Evolutionary conservation across 2,888 invertebrate genomes (phyloP).

Genomic region (Plutella xylostella): DNA sequence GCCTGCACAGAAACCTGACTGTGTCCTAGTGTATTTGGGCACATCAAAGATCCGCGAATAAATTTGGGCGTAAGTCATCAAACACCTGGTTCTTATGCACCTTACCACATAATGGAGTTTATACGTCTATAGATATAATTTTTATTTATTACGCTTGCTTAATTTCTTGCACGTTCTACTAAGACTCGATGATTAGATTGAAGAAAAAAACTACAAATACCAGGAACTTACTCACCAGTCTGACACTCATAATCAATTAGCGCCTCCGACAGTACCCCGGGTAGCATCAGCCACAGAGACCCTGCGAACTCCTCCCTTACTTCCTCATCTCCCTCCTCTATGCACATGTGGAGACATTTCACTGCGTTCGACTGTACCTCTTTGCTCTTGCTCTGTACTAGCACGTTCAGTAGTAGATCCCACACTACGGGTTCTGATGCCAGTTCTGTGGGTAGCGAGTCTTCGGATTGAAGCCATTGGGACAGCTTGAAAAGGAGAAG

Average conservation of each 20-base stretch:
- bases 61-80: no score
- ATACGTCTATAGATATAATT: no score
- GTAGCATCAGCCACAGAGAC: conserved; percentile 43
- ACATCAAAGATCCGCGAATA: no score
- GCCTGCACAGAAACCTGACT: no score
- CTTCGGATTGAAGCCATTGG: conserved; percentile 50
- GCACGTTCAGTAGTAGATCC: conserved; percentile 45
- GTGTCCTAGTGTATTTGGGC: no score
- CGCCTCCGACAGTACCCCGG: conserved; percentile 39
- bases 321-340: conserved; percentile 35
- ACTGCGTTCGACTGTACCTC: conserved; percentile 36
- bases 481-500: conserved; percentile 36
- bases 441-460: conserved; percentile 42
- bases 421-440: conserved; percentile 38
- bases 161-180: no score
- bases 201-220: no score
- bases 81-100: no score
- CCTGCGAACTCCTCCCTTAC: conserved; percentile 34
- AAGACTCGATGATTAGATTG: no score
- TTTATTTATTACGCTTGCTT: no score
- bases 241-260: conserved; percentile 37
- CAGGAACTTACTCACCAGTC: conserved; percentile 30
- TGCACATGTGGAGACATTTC: conserved; percentile 33
- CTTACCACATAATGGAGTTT: no score
- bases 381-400: conserved; percentile 31